A percentile compares a stretch with the other conserved stretches of the same genome.
Evolutionary conservation across 2,797 vertebrate species (phyloP).

Genomic region (Tenualosa ilisha): DNA sequence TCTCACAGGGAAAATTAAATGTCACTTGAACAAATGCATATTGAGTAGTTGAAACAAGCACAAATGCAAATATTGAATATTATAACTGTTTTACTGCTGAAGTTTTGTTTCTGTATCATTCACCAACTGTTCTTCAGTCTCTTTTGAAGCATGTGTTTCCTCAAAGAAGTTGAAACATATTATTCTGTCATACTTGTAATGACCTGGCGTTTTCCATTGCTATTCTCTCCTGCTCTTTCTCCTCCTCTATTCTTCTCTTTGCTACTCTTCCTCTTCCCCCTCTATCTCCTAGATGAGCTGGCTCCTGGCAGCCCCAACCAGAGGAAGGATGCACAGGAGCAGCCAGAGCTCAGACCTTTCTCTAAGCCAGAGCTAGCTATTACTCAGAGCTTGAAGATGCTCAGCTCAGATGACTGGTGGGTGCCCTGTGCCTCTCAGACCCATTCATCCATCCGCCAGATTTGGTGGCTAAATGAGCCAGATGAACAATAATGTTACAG

Average conservation of each 20-base stretch:
- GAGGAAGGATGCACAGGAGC: conserved; percentile 75
- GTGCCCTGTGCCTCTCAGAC: conserved; percentile 34
- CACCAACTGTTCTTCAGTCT: too few species aligned
- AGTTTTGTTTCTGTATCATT: too few species aligned
- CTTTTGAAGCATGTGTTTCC: too few species aligned
- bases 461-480: not conserved
- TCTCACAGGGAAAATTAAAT: not conserved
- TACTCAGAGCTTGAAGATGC: conserved; percentile 78
- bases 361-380: conserved; percentile 82
- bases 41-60: not conserved
- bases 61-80: too few species aligned
- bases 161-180: too few species aligned
- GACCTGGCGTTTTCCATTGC: not conserved
- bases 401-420: conserved; percentile 88
- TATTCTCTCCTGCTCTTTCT: not conserved
- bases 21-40: not conserved
- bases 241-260: not conserved
- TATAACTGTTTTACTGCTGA: too few species aligned
- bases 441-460: not conserved
- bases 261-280: not conserved
- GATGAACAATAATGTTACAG: not conserved
- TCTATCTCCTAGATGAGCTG: conserved; percentile 69
- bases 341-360: conserved; percentile 77
- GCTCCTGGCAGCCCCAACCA: conserved; percentile 60
- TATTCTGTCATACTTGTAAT: not conserved